Evolutionary conservation across 2,113 vertebrate species (phyloP), one percentile per base, ranked within the genome.

Genomic region (Apus apus): DNA sequence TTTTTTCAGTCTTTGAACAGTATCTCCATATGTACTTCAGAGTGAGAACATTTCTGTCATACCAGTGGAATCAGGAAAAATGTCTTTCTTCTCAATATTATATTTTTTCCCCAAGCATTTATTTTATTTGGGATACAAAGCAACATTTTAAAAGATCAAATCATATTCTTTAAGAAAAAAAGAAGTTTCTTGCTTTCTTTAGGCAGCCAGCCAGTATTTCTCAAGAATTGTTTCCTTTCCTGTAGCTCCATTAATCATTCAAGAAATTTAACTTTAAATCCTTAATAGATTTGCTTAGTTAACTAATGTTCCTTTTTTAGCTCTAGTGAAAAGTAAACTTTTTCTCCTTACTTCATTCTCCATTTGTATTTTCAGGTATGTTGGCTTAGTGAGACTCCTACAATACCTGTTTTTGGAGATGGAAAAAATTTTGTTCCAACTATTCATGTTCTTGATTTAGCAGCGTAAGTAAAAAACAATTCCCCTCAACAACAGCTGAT

Each of bases 371-470:
- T 97, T 64, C 38, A 98, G 98, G 74, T 98, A 21, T 98, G 98
- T 9, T 99, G 99, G 99, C 87, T 98, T 92, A 98, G 99, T 32
- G 97, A 98, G 29, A 91, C 95, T 30, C 75, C 96, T 11, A 88
- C 89, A 32, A 90, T 99, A 74, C 98, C 99, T 12, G 95, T 99
- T 56, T 99, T 98, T 97, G 99, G 98, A 94, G 97, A 98, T 1
- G 99, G 99, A 76, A 94, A 67, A 13, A 99, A 99, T 94, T 38
- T 98, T 22, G 53, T 99, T 81, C 99, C 99, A 46, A 97, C 97
- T 6, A 99, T 99, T 97, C 99, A 99, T 73, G 75, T 99, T 92
- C 94, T 74, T 53, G 99, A 99, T 85, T 98, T 99, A 75, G 99
- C 99, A 58, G 97, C 96, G 99, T 99, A 82, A 95, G 98, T 94